phyloP scores from a whole-genome alignment of 1,140 invertebrate genomes.

The Drosophila lacteicornis region DNA sequence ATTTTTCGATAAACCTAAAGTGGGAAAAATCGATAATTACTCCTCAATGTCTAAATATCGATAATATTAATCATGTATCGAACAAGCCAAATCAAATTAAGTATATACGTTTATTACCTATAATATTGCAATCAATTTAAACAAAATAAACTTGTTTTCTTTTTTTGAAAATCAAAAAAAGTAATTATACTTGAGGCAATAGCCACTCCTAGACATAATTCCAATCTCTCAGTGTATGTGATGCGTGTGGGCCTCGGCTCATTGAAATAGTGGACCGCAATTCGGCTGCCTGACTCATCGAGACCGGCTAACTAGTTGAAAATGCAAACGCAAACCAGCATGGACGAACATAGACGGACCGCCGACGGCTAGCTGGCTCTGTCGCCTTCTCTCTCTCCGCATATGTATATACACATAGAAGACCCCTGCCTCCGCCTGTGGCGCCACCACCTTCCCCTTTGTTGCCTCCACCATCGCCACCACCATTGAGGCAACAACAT shows the following conservation, averaged over 20 bases:
- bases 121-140: too few relatives aligned
- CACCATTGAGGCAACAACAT: constrained; percentile 40
- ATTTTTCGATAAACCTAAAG: too few relatives aligned
- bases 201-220: neutral
- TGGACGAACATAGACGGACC: constrained; percentile 28
- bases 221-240: constrained; percentile 4
- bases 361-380: constrained; percentile 20
- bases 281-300: constrained; percentile 57
- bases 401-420: neutral
- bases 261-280: constrained; percentile 79
- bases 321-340: constrained; percentile 69
- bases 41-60: too few relatives aligned
- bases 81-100: too few relatives aligned
- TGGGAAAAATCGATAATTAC: too few relatives aligned
- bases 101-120: too few relatives aligned
- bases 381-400: neutral
- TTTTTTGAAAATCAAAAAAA: too few relatives aligned
- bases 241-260: constrained; percentile 6
- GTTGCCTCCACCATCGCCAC: neutral
- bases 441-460: neutral
- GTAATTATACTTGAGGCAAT: too few relatives aligned
- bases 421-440: neutral
- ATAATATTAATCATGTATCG: too few relatives aligned
- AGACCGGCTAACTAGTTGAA: constrained; percentile 60
- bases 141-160: too few relatives aligned